phyloP scores from a whole-genome alignment of 2,888 invertebrate species.

The Cryptus armator region DNA sequence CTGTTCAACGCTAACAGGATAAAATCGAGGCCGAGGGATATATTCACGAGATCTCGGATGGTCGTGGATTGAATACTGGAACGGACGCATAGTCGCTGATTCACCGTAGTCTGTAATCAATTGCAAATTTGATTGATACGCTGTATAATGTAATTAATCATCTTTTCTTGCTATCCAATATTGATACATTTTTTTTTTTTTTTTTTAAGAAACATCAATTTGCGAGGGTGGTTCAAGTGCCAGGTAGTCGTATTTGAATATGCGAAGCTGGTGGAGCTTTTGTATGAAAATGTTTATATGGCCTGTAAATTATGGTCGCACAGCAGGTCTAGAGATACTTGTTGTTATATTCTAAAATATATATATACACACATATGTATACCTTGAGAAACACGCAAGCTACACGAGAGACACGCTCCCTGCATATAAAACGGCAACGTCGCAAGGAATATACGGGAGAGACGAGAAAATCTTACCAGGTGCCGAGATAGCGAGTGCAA shows the following conservation, averaged over 20 bases:
- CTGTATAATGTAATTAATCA: background rate
- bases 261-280: background rate
- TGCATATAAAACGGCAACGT: slow-evolving; percentile 53
- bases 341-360: background rate
- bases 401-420: slow-evolving; percentile 5
- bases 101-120: background rate
- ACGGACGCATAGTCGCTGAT: background rate
- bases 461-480: slow-evolving; percentile 8
- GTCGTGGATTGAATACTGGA: slow-evolving; percentile 14
- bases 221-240: background rate
- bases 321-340: background rate
- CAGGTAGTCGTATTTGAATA: background rate
- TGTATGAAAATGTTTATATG: slow-evolving; percentile 18
- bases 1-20: slow-evolving; percentile 42
- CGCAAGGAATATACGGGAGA: slow-evolving; percentile 7
- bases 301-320: slow-evolving; percentile 16
- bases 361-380: background rate
- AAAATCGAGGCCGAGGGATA: slow-evolving; percentile 41
- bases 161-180: background rate
- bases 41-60: background rate
- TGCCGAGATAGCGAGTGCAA: background rate
- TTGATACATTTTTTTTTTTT: background rate
- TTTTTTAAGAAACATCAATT: background rate
- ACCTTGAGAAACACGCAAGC: slow-evolving; percentile 35
- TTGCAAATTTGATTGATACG: slow-evolving; percentile 6